A percentile compares a stretch with the other conserved stretches of the same genome.
phyloP scores from a whole-genome alignment of 1,140 invertebrate genomes.

The Papilio polytes region DNA sequence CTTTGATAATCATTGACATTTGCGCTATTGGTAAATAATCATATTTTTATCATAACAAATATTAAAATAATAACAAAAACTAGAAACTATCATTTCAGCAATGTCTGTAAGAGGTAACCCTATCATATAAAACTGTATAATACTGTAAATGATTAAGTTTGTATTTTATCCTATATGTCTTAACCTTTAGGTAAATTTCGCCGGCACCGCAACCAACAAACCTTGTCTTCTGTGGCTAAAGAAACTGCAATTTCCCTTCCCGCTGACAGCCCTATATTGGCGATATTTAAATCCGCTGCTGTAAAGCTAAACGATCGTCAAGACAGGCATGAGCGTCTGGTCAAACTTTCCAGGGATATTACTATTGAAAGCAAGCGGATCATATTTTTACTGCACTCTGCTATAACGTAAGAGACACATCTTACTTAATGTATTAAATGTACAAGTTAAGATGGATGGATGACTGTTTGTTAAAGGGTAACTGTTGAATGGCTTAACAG shows the following conservation, averaged over 20 bases:
- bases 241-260: slow-evolving; percentile 62
- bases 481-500: no score
- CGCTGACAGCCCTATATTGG: slow-evolving; percentile 85
- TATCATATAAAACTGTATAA: neutral
- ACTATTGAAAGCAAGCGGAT: slow-evolving; percentile 96
- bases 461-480: no score
- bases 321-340: slow-evolving; percentile 93
- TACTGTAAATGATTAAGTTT: neutral
- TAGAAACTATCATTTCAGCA: neutral
- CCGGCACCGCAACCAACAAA: slow-evolving; percentile 56
- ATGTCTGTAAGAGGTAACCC: slow-evolving; percentile 57
- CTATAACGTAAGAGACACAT: slow-evolving; percentile 75
- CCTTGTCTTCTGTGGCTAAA: slow-evolving; percentile 58
- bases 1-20: neutral
- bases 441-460: no score
- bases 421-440: neutral
- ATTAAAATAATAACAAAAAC: neutral
- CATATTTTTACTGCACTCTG: slow-evolving; percentile 94
- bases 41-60: neutral
- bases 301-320: slow-evolving; percentile 91
- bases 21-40: neutral
- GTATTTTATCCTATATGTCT: neutral
- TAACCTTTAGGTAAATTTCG: slow-evolving; percentile 61
- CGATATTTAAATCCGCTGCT: slow-evolving; percentile 88
- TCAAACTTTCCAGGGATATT: slow-evolving; percentile 94